Evolutionary conservation across 2,888 invertebrate species (phyloP).

Genomic region (Xestobium rufovillosum): DNA sequence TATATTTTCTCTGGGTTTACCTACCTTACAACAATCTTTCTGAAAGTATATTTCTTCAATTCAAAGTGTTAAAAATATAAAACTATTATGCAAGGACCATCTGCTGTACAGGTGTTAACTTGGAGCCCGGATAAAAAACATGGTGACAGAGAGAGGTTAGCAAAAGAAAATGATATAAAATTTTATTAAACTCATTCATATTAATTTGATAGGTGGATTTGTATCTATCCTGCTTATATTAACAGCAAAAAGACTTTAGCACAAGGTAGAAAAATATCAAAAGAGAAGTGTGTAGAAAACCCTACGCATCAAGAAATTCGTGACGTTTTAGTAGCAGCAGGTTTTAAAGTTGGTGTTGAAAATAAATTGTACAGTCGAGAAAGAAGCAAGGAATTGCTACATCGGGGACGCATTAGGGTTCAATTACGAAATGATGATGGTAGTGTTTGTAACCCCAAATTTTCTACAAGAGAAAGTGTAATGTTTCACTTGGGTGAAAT

Average conservation of each 20-base stretch:
- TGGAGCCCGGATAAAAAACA: constrained; percentile 73
- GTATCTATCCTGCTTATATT: constrained; percentile 93
- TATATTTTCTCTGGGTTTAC: too few relatives aligned
- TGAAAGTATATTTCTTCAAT: too few relatives aligned
- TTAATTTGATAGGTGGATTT: constrained; percentile 71
- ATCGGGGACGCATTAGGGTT: constrained; percentile 83
- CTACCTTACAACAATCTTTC: too few relatives aligned
- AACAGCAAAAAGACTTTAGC: constrained; percentile 88
- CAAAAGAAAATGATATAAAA: constrained; percentile 19
- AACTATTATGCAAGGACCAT: neutral
- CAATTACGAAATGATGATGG: constrained; percentile 91
- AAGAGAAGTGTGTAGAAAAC: constrained; percentile 85
- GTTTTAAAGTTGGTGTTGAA: constrained; percentile 81
- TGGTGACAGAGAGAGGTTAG: constrained; percentile 68
- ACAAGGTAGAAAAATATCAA: constrained; percentile 79
- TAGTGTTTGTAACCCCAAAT: constrained; percentile 59
- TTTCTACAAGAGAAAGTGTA: constrained; percentile 68
- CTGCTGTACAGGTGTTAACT: too few relatives aligned
- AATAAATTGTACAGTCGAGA: constrained; percentile 89
- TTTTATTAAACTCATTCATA: constrained; percentile 14
- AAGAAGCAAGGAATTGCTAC: constrained; percentile 78
- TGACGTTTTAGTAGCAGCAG: constrained; percentile 80
- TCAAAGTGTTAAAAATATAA: neutral
- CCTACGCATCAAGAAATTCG: constrained; percentile 93
- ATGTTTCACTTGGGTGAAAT: constrained; percentile 70